These are phyloP conservation scores for Zelostemma sp. DNA, from an alignment of 1,140 invertebrate genomes.

Conservation along the genomic window DNA sequence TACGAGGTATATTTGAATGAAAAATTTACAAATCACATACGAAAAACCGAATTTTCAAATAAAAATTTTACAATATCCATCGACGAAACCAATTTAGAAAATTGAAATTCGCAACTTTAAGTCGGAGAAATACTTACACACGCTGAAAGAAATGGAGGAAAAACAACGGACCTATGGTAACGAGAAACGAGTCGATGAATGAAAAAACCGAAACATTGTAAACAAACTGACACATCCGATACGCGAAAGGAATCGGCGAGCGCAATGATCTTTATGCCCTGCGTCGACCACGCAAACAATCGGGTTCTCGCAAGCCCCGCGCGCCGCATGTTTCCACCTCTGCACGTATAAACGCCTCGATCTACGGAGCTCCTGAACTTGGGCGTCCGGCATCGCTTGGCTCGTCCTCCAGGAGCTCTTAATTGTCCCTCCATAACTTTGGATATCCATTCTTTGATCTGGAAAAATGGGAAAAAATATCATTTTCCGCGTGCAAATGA, in stretches of 20 bases:
- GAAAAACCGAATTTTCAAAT: no score
- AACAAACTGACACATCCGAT: no score
- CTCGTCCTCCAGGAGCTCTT: slow-evolving; percentile 97
- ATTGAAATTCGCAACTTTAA: no score
- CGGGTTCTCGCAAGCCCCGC: slow-evolving; percentile 80
- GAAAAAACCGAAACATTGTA: no score
- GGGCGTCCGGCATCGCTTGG: slow-evolving; percentile 89
- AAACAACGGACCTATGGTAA: no score
- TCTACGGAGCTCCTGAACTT: slow-evolving; percentile 85
- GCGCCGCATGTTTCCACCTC: slow-evolving; percentile 84
- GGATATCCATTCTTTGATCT: slow-evolving; percentile 86
- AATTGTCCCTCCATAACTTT: slow-evolving; percentile 96
- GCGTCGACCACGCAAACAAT: slow-evolving; percentile 85
- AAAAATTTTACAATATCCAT: no score
- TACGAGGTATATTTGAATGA: no score
- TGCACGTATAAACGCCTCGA: slow-evolving; percentile 92
- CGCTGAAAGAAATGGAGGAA: no score
- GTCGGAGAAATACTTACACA: no score
- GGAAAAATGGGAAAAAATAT: slow-evolving; percentile 27
- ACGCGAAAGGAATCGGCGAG: slow-evolving; percentile 89
- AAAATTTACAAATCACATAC: no score
- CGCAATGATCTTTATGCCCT: slow-evolving; percentile 84
- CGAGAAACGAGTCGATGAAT: no score
- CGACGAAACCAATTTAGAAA: no score
- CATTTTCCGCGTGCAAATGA: not conserved